phyloP scores from a whole-genome alignment of 1,140 invertebrate species.

The Eriocheir sinensis region DNA sequence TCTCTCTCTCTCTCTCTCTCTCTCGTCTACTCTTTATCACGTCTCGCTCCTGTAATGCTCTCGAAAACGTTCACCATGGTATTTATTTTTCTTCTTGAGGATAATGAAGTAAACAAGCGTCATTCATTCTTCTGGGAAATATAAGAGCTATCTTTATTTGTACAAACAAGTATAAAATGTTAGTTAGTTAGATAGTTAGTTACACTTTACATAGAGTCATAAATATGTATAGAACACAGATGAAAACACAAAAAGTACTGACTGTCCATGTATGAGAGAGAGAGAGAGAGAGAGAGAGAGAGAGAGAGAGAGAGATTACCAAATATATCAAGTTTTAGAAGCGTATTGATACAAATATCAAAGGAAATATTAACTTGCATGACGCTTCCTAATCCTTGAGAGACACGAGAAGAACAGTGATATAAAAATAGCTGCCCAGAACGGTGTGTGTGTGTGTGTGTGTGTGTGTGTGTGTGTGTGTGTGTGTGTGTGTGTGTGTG shows the following conservation, averaged over 20 bases:
- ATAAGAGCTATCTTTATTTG: neutral
- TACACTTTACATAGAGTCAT: neutral
- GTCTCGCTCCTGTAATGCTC: neutral
- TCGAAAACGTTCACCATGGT: neutral
- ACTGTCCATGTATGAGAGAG: neutral
- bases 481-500: no score
- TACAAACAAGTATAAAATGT: constrained; percentile 26
- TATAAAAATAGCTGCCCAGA: no score
- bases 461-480: no score
- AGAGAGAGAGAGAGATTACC: constrained; percentile 23
- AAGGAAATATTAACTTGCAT: no score
- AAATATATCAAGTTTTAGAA: no score
- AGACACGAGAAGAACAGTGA: no score
- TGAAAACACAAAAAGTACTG: neutral
- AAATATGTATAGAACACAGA: neutral
- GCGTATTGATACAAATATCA: no score
- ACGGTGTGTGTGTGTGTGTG: no score
- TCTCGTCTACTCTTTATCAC: no score
- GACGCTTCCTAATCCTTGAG: no score
- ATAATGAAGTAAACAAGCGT: neutral
- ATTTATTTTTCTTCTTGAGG: neutral
- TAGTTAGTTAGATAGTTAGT: no score
- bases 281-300: constrained; percentile 22
- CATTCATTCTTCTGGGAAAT: neutral
- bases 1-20: no score